Base-by-base conservation (phyloP, 2,797 vertebrate species). In the Lagorchestes hirsutus region DNA sequence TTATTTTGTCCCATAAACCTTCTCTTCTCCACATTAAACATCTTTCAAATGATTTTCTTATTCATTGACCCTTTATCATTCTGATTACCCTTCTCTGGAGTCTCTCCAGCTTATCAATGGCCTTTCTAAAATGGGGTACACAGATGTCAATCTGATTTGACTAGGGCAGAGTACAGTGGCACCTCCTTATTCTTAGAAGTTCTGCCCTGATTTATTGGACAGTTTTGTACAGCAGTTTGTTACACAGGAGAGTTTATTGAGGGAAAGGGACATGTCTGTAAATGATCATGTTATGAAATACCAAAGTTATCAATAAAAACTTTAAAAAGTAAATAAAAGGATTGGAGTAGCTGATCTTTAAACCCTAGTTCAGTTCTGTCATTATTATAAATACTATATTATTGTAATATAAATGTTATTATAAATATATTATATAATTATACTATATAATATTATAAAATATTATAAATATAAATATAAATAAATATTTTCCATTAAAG, bases 401-500 rank as follows among this genome's bases (percentile, higher is more conserved):
- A 46, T 2, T 2, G 3, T 46, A 46, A 2, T 46, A 46, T 46
- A 46, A 46, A 46, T 46, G 3, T 46, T 46, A 46, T 46, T 46
- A 46, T 46, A 46, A 46, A 46, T 46, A 46, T 46, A 46, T 46
- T 46, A 46, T 46, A 46, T 46, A 46, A 46, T 46, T 46, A 46
- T 46, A 46, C 46, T 46, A 46, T 46, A 46, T 46, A 46, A 46
- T 46, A 46, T 46, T 46, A 46, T 46, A 46, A 46, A 46, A 46
- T 46, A 46, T 46, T 46, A 46, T 1, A 46, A 46, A 62, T 40
- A 55, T 55, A n/a, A n/a, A n/a, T 46, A 46, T 1, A 46, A 46
- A n/a, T n/a, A n/a, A 93, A 62, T 40, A 55, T 55, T 27, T 90
- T 93, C 90, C 50, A 93, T 95, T 91, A 95, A 34, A 93, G 93